Base-by-base conservation (phyloP, 1,140 invertebrate species). In the Tenebrio molitor region DNA sequence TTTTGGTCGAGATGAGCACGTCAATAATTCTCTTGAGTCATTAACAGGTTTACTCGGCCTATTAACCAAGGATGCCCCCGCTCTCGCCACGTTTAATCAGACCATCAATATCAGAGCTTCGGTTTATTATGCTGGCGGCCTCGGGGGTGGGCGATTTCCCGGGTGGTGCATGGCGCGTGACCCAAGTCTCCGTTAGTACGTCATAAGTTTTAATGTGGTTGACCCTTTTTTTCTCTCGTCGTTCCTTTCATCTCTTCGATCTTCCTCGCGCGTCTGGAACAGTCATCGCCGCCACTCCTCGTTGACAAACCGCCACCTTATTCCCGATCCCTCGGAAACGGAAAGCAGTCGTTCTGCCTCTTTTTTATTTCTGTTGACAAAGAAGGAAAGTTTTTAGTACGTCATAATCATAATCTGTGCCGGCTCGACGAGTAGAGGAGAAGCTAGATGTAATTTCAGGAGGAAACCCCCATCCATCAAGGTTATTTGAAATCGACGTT, bases 331-430 rank as follows among this genome's bases (percentile, higher is more conserved):
- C 36, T 33, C 29, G 29, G 10, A 5, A 4, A 4, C 36, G 36
- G 36, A 39, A 39, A 39, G 36, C 12, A 5, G 36, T 39, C 36
- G 12, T 12, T 12, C 12, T 12, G 36, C 36, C 25, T 29, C 16
- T 46, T 25, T 53, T 53, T 53, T 53, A 53, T 53, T 53, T 53
- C 8, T 53, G 46, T 21, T 23, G 46, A 53, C 8, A 53, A 53
- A 15, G 17, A 25, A 58, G 23, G 23, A 58, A 58, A 58, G 21
- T 58, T 58, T 29, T 58, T 29, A 29, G 23, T 21, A 29, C 15
- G 50, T 58, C 50, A 58, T 58, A 58, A 58, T 58, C 50, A 58
- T 58, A 58, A 58, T 58, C 50, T 58, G 21, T 58, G 50, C 50
- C 23, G 7, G 50, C 5, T 25, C 19, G 21, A 10, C n/a, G n/a